Evolutionary conservation across 2,888 invertebrate genomes (phyloP).

Genomic region (Subacronicta megacephala): DNA sequence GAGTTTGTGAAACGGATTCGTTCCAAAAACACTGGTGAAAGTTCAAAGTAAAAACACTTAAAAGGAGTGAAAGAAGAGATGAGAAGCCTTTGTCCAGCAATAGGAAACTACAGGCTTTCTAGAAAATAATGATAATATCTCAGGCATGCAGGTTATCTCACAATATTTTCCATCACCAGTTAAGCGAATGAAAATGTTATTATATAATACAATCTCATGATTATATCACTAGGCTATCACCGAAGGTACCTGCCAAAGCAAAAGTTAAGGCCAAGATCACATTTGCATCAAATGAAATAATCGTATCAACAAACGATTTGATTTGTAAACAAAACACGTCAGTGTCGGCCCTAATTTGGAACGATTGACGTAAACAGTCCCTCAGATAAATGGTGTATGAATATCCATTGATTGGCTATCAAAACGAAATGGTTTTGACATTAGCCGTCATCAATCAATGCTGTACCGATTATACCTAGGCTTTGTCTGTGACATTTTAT

Average conservation of each 20-base stretch:
- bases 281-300: constrained; percentile 44
- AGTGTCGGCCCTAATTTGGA: constrained; percentile 50
- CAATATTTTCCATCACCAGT: too few species aligned
- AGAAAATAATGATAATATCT: too few species aligned
- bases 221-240: too few species aligned
- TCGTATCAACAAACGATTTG: constrained; percentile 15
- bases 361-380: constrained; percentile 60
- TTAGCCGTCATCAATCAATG: constrained; percentile 57
- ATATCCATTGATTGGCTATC: constrained; percentile 43
- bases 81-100: too few species aligned
- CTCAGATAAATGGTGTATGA: constrained; percentile 32
- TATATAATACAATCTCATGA: too few species aligned
- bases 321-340: constrained; percentile 41
- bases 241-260: constrained; percentile 3
- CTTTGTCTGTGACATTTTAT: constrained; percentile 15
- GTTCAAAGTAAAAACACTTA: too few species aligned
- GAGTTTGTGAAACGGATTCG: too few species aligned
- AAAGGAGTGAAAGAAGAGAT: too few species aligned
- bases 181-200: too few species aligned
- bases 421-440: constrained; percentile 49
- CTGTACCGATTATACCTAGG: constrained; percentile 10
- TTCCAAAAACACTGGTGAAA: too few species aligned
- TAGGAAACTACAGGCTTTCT: too few species aligned
- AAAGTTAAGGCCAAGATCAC: constrained; percentile 43
- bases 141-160: too few species aligned